phyloP scores from a whole-genome alignment of 2,797 vertebrate genomes.

The Phylloscopus collybita region DNA sequence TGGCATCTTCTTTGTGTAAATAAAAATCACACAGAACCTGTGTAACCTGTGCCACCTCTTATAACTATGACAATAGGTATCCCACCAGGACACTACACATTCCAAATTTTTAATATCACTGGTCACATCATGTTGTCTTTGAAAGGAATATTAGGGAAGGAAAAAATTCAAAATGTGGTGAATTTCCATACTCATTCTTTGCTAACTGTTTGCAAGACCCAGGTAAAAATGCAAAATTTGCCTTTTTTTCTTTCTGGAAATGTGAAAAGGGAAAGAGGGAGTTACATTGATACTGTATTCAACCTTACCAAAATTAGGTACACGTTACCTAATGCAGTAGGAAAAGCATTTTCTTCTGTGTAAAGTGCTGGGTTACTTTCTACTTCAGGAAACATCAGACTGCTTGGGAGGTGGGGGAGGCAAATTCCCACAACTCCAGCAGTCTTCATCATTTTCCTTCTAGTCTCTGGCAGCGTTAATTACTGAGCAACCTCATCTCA shows the following conservation, averaged over 20 bases:
- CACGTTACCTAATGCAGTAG: neutral
- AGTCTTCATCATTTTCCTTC: neutral
- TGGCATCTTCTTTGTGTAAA: neutral
- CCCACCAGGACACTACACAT: neutral
- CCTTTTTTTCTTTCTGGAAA: neutral
- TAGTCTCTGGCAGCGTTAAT: neutral
- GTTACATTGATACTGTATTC: neutral
- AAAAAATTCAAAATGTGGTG: neutral
- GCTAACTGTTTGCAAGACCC: neutral
- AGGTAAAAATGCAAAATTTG: neutral
- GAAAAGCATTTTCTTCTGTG: neutral
- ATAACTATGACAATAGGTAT: fast-evolving
- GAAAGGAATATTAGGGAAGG: neutral
- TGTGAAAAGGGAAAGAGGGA: neutral
- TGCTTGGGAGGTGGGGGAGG: neutral
- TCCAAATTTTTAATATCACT: neutral
- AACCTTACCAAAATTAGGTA: neutral
- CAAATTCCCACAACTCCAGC: neutral
- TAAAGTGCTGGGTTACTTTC: neutral
- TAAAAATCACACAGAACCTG: neutral
- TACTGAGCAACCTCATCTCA: neutral
- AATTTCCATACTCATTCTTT: neutral
- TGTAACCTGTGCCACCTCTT: neutral
- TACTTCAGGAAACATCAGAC: neutral
- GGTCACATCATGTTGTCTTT: neutral